A percentile compares a stretch with the other conserved stretches of the same genome.
phyloP scores from a whole-genome alignment of 2,888 invertebrate species.

The Archaeoteleia sp. region DNA sequence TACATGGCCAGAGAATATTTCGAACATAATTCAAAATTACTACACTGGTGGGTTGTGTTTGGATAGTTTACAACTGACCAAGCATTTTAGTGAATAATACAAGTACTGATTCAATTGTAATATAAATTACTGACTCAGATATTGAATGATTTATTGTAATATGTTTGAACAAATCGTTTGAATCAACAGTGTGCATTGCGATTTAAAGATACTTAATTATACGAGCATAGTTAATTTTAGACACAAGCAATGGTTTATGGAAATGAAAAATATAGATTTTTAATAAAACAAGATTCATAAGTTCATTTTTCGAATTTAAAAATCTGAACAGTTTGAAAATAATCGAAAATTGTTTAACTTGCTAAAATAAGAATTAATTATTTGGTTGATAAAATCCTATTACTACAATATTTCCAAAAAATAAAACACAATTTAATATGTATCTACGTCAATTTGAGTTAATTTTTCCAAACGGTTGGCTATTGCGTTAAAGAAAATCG shows the following conservation, averaged over 20 bases:
- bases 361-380: too few species aligned
- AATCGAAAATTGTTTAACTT: too few species aligned
- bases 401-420: too few species aligned
- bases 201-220: slow-evolving; percentile 1
- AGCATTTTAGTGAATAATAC: slow-evolving; percentile 12
- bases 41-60: slow-evolving; percentile 23
- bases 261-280: slow-evolving; percentile 1
- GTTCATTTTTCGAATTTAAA: too few species aligned
- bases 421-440: background rate
- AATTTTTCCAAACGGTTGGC: background rate
- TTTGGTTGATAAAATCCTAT: too few species aligned
- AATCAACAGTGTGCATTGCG: slow-evolving; percentile 12
- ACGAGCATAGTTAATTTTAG: background rate
- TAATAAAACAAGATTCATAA: too few species aligned
- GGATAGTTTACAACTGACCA: slow-evolving; percentile 31
- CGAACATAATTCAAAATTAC: slow-evolving; percentile 41
- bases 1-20: slow-evolving; percentile 18
- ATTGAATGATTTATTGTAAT: slow-evolving; percentile 34
- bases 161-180: slow-evolving; percentile 19
- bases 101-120: slow-evolving; percentile 36
- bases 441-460: background rate
- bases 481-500: background rate
- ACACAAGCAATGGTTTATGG: background rate
- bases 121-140: slow-evolving; percentile 31
- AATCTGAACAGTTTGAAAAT: too few species aligned